Evolutionary conservation across 2,113 vertebrate genomes (phyloP), one percentile per base, ranked within the genome.

Genomic region (Oreochromis aureus): DNA sequence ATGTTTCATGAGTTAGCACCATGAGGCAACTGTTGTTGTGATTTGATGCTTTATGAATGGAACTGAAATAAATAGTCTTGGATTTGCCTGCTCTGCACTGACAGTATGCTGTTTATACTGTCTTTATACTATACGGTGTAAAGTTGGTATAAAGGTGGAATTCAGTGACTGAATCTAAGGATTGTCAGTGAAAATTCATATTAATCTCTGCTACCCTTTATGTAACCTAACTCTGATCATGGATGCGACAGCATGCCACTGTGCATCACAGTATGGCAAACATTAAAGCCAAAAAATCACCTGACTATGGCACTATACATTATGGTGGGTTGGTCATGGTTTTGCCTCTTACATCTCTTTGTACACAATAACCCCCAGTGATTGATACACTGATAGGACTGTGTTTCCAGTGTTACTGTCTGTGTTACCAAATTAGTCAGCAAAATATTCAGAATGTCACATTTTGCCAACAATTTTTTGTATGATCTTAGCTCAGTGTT

Each of bases 241-340:
- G 41, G 10, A 44, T 11, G 11, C 11, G 5, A 44, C 59, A 36
- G 32, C 30, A 54, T 54, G n/a, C 53, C n/a, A 36, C 0, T 0
- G 59, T 11, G 59, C 32, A 36, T 63, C 32, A 1, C 10, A 66
- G 61, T n/a, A 19, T 34, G 58, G 58, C 46, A 34, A 34, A 61
- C 32, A 6, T 61, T 61, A 39, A 39, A 66, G 61, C 61, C 61
- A n/a, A 63, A 11, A 36, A 63, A 36, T 63, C 32, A 36, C 18
- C 61, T n/a, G 61, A 66, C 32, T 32, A 36, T 36, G 32, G 10
- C 32, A 1, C 32, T 36, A 6, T 66, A n/a, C 32, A n/a, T 66
- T 0, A 36, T 12, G 58, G 30, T 19, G 30, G 10, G 32, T 39
- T 39, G 61, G 19, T n/a, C 34, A 13, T 36, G 16, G 59, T n/a